Conservation (phyloP, 92 coral and sea anemone species). For the Parazoanthus atlanticus region DNA sequence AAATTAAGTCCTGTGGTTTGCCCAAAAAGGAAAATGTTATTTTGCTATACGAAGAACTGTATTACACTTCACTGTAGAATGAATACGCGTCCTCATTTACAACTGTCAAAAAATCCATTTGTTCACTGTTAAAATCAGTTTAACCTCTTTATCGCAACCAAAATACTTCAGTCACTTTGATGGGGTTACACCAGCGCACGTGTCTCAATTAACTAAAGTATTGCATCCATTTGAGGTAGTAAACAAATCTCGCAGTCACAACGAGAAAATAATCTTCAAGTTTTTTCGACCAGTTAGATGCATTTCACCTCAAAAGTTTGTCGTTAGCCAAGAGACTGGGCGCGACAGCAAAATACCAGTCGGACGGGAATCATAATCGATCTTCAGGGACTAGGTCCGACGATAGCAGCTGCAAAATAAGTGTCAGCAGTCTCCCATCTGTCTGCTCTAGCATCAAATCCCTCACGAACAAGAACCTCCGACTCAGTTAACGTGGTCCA, state of each 20-base stretch:
- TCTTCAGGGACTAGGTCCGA: conserved; percentile 28
- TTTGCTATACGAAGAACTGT: neutral
- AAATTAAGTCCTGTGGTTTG: neutral
- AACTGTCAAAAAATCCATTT: neutral
- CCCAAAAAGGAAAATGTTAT: neutral
- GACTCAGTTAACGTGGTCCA: conserved; percentile 61
- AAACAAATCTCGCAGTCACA: neutral
- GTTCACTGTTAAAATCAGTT: neutral
- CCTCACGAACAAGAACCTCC: conserved; percentile 61
- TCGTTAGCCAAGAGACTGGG: neutral
- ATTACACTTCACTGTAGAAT: neutral
- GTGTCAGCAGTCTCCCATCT: conserved; percentile 78
- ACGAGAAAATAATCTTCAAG: no score
- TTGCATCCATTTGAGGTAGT: neutral
- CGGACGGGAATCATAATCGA: neutral
- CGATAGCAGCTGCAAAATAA: conserved; percentile 66
- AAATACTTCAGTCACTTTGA: neutral
- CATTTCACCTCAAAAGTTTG: neutral
- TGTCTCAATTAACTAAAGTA: neutral
- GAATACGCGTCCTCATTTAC: neutral
- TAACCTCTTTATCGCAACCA: neutral
- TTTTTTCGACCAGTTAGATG: neutral
- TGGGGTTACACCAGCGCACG: neutral
- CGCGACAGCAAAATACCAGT: neutral
- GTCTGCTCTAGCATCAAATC: conserved; percentile 48